phyloP scores from a whole-genome alignment of 2,113 vertebrate genomes.

The Ptilonorhynchus violaceus region DNA sequence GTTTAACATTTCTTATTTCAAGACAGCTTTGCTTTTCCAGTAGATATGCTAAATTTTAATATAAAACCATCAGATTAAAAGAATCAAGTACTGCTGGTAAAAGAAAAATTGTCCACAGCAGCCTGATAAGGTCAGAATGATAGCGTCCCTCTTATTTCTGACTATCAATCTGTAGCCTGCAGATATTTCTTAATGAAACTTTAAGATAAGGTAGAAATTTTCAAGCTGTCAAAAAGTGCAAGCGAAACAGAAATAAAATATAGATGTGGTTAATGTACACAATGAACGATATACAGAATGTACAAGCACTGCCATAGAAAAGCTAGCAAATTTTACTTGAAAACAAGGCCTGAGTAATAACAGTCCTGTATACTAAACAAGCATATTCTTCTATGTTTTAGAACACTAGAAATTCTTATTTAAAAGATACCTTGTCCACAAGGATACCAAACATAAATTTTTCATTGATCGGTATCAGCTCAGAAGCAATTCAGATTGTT shows the following conservation, averaged over 20 bases:
- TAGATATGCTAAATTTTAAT: neutral
- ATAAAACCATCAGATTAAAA: constrained; percentile 24
- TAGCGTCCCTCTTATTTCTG: constrained; percentile 21
- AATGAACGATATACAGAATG: neutral
- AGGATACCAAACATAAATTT: neutral
- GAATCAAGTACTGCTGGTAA: neutral
- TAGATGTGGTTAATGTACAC: neutral
- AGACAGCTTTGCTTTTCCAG: neutral
- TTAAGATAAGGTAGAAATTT: constrained; percentile 31
- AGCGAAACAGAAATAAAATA: constrained; percentile 25
- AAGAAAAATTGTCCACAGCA: neutral
- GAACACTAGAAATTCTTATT: neutral
- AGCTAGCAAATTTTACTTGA: neutral
- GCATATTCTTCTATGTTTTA: neutral
- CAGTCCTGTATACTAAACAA: neutral
- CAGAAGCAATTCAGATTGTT: neutral
- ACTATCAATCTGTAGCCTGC: constrained; percentile 18
- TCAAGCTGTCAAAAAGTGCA: constrained; percentile 30
- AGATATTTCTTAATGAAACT: constrained; percentile 53
- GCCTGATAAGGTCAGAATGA: constrained; percentile 31
- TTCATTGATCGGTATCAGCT: neutral
- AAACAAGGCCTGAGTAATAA: neutral
- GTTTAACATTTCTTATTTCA: neutral
- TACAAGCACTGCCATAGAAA: neutral
- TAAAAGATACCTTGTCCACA: neutral